Evolutionary conservation across 2,113 vertebrate species (phyloP).

Genomic region (Phalacrocorax pelagicus): DNA sequence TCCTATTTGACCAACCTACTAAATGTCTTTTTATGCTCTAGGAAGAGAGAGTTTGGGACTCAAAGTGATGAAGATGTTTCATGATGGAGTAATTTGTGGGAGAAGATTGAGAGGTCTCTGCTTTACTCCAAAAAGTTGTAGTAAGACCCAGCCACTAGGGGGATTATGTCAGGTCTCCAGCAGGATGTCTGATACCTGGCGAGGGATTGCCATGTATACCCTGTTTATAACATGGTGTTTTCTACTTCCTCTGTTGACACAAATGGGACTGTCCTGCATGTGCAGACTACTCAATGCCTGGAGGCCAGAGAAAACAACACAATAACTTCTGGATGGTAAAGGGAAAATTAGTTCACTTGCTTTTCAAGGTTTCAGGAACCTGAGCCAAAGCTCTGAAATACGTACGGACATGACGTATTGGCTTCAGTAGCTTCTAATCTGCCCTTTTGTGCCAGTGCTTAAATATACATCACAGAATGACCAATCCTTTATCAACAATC

Average conservation of each 20-base stretch:
- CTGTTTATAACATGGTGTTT: not conserved
- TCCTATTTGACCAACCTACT: not conserved
- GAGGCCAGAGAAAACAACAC: not conserved
- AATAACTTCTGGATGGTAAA: not conserved
- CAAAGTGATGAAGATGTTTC: not conserved
- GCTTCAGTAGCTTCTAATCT: not conserved
- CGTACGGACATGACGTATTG: not conserved
- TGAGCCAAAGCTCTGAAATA: not conserved
- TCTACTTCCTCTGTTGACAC: not conserved
- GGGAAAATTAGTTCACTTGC: not conserved
- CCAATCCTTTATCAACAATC: not conserved
- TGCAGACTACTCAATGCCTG: not conserved
- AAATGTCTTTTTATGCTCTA: not conserved
- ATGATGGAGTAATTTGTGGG: not conserved
- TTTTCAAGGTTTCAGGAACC: not conserved
- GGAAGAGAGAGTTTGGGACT: not conserved
- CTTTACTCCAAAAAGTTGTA: not conserved
- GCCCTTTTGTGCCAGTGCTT: not conserved
- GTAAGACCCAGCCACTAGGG: not conserved
- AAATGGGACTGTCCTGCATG: not conserved
- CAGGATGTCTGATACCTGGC: not conserved
- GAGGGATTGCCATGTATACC: not conserved
- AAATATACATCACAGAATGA: not conserved
- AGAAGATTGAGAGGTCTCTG: not conserved
- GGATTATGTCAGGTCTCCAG: not conserved